Base-by-base conservation (phyloP, 2,797 vertebrate species). In the Salarias fasciatus region DNA sequence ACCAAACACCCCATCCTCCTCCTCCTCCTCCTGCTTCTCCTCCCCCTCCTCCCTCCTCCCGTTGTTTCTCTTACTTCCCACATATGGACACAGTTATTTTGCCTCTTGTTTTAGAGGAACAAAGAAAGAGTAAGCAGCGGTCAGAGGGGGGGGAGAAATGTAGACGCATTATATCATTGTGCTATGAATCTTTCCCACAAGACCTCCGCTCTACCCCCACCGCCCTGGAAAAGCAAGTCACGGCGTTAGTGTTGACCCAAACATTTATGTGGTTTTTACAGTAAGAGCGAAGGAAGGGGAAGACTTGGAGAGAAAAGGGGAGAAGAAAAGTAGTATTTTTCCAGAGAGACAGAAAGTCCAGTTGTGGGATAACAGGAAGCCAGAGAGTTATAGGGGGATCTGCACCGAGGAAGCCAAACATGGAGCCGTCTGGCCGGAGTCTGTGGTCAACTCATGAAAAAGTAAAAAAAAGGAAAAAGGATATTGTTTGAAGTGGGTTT, bases 381-480 rank as follows among this genome's bases (percentile, higher is more conserved):
- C 85, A 69, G 53, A 74, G 79, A 83, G 83, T 85, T 86, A 72
- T 68, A 55, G 75, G 84, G 77, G 72, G 67, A 66, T 81, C 70
- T 85, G 82, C 75, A 79, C 71, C 9, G 44, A 77, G 68, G 71
- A 85, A 78, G 72, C 72, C 46, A 84, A 88, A 89, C 86, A 87
- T 30, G 65, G 82, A 84, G 84, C 89, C 84, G 90, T 85, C 92
- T 87, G 87, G 67, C 75, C 45, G 84, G 92, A 93, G 91, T 92
- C 91, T 92, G 91, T 91, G 92, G 92, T 92, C 84, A 87, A 65
- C 63, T 67, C 50, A 15, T 81, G 82, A 85, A 87, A 78, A 49
- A 69, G 3, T 24, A 24, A 53, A 74, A 57, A 36, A 45, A 24
- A 24, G 18, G 18, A 51, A 50, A 66, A 31, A 51, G 48, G 56